phyloP scores from a whole-genome alignment of 2,888 invertebrate species.

The Xylota sylvarum region DNA sequence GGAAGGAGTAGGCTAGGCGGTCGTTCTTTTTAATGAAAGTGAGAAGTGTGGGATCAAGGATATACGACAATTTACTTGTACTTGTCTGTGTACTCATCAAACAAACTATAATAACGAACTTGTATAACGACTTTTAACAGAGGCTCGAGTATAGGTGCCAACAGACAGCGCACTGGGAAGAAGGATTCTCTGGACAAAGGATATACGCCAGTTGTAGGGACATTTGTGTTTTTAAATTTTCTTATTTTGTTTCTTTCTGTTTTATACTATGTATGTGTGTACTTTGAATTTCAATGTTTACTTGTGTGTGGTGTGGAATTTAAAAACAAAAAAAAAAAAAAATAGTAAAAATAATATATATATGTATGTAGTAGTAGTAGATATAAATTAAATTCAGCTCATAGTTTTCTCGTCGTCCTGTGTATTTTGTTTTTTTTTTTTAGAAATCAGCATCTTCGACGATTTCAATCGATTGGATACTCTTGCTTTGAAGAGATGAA shows the following conservation, averaged over 20 bases:
- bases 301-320: conserved; percentile 10
- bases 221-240: not conserved
- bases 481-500: conserved; percentile 69
- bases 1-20: not conserved
- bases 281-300: not conserved
- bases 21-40: no score
- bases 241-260: no score
- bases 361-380: no score
- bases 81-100: no score
- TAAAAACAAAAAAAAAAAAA: not conserved
- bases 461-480: conserved; percentile 53
- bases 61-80: no score
- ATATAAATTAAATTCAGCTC: conserved; percentile 24
- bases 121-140: no score
- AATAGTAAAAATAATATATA: not conserved
- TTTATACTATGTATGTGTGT: not conserved
- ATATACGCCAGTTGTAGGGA: conserved; percentile 10
- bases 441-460: conserved; percentile 64
- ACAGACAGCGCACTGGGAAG: no score
- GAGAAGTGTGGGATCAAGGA: no score
- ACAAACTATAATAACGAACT: no score
- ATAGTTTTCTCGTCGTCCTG: conserved; percentile 16
- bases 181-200: not conserved
- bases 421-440: no score
- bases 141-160: no score